These are phyloP conservation scores for Cremastinae sp. DNA, from an alignment of 2,888 invertebrate genomes.

Conservation along the genomic window DNA sequence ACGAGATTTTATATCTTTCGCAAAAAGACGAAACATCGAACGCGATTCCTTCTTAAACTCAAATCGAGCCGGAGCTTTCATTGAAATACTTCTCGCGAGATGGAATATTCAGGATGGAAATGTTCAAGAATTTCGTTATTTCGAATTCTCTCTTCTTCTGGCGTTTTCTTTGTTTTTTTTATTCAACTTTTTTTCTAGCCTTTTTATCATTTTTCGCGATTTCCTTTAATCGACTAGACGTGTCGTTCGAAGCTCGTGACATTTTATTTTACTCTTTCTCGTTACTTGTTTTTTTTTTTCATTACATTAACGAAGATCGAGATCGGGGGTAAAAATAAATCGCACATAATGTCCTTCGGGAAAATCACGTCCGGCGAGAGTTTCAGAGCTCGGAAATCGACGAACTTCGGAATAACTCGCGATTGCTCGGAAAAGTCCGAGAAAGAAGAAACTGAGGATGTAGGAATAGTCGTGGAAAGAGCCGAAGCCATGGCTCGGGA, in stretches of 20 bases:
- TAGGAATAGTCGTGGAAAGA: conserved; percentile 62
- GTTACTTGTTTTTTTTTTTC: not conserved
- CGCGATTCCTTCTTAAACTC: conserved; percentile 16
- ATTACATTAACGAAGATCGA: no score
- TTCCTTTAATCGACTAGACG: conserved; percentile 5
- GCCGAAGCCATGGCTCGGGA: conserved; percentile 67
- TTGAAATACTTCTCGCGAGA: conserved; percentile 22
- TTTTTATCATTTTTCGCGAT: conserved; percentile 7
- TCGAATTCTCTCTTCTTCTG: conserved; percentile 8
- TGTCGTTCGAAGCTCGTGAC: no score
- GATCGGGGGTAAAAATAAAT: no score
- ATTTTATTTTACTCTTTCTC: no score
- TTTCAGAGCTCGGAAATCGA: conserved; percentile 7
- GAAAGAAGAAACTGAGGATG: conserved; percentile 63
- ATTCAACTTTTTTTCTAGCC: conserved; percentile 30
- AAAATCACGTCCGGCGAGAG: conserved; percentile 21
- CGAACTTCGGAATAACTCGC: not conserved
- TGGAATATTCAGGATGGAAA: conserved; percentile 7
- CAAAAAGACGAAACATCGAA: not conserved
- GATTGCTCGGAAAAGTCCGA: conserved; percentile 20
- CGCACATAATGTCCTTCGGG: not conserved
- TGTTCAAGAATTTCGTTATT: conserved; percentile 45
- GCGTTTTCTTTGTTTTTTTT: conserved; percentile 23
- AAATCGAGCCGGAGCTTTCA: conserved; percentile 10
- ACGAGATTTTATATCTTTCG: no score